Conservation (phyloP, 2,797 vertebrate genomes). For the Pangasius mekongensis region DNA sequence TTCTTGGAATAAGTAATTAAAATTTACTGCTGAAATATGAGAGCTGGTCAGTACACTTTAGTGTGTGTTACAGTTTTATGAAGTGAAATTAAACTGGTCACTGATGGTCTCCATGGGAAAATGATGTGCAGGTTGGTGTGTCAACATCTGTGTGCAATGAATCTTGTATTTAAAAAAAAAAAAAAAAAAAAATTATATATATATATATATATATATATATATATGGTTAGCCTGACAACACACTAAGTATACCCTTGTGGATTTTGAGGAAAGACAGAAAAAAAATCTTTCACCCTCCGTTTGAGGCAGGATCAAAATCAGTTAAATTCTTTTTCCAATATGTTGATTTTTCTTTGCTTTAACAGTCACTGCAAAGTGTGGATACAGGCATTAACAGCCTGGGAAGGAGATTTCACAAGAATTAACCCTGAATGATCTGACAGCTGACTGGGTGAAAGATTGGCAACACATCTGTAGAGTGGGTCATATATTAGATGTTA, state of each 20-base stretch:
- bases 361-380: neutral
- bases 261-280: neutral
- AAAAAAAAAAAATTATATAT: neutral
- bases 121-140: neutral
- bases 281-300: neutral
- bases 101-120: neutral
- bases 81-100: neutral
- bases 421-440: neutral
- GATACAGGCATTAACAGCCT: neutral
- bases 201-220: no score
- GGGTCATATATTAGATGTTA: neutral
- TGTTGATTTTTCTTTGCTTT: neutral
- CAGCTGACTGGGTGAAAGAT: neutral
- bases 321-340: neutral
- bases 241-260: neutral
- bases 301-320: neutral
- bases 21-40: constrained; percentile 39
- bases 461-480: no score
- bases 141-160: neutral
- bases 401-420: neutral
- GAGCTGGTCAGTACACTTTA: constrained; percentile 22
- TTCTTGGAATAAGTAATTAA: constrained; percentile 37
- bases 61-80: neutral
- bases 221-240: neutral
- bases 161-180: neutral